Evolutionary conservation across 2,888 invertebrate species (phyloP).

Genomic region (Emmelina monodactyla): DNA sequence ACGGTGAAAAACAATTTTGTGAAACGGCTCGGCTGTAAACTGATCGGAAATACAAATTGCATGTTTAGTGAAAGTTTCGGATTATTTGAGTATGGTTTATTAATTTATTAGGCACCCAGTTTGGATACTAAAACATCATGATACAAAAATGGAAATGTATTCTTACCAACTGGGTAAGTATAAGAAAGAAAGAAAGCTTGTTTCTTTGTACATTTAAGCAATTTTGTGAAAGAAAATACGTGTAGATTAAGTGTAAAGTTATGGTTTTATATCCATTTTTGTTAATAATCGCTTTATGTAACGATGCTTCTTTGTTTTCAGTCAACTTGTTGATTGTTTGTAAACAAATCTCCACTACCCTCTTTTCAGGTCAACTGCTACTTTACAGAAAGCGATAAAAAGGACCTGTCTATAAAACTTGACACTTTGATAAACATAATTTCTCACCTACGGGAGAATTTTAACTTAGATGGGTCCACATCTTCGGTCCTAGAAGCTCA

Average conservation of each 20-base stretch:
- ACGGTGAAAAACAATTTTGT: conserved; percentile 32
- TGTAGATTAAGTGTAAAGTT: too few species aligned
- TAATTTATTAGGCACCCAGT: conserved; percentile 15
- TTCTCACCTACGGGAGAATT: conserved; percentile 42
- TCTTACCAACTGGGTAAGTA: conserved; percentile 50
- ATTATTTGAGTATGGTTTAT: background rate
- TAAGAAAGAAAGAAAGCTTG: conserved; percentile 2
- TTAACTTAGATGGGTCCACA: conserved; percentile 47
- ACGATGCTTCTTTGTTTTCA: too few species aligned
- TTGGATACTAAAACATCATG: too few species aligned
- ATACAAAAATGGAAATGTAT: conserved; percentile 51
- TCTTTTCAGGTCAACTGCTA: conserved; percentile 58
- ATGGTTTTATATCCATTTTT: too few species aligned
- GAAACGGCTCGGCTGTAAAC: conserved; percentile 13
- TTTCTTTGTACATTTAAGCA: too few species aligned
- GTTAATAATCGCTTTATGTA: too few species aligned
- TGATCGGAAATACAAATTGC: background rate
- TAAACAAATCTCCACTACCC: too few species aligned
- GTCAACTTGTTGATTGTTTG: too few species aligned
- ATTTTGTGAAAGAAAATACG: too few species aligned
- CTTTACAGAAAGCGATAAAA: conserved; percentile 28
- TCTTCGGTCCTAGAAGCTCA: conserved; percentile 43
- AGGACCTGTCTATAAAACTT: conserved; percentile 26
- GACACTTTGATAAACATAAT: conserved; percentile 40
- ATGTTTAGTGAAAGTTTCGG: background rate